Percentiles rank a stretch among this genome's conserved stretches.
phyloP scores from a whole-genome alignment of 2,797 vertebrate genomes.

The Lophius americanus region DNA sequence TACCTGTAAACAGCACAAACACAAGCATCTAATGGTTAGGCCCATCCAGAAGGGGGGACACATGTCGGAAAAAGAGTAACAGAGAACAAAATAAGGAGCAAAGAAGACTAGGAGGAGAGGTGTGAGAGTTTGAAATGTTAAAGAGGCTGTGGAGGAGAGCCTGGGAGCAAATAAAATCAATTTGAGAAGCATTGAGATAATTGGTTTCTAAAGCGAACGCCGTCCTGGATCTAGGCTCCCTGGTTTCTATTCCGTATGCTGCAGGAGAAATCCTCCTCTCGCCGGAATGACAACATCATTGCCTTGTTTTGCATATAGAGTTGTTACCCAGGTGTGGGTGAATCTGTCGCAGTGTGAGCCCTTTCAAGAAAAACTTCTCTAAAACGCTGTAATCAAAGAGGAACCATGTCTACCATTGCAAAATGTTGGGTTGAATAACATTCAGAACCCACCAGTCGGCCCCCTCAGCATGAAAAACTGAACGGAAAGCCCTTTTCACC shows the following conservation, averaged over 20 bases:
- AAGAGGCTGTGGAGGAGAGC: conserved; percentile 29
- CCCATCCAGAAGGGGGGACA: conserved; percentile 52
- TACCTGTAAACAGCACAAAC: conserved; percentile 24
- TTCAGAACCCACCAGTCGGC: conserved; percentile 24
- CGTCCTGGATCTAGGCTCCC: conserved; percentile 69
- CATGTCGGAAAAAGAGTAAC: conserved; percentile 45
- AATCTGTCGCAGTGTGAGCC: conserved; percentile 12
- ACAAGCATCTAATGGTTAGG: conserved; percentile 23
- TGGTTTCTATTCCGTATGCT: conserved; percentile 57
- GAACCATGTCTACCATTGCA: conserved; percentile 22
- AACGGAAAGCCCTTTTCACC: conserved; percentile 52
- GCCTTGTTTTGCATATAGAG: conserved; percentile 68
- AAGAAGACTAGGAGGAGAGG: conserved; percentile 1
- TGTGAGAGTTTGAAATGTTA: conserved; percentile 40
- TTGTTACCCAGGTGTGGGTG: conserved; percentile 21
- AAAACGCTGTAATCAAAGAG: conserved; percentile 35
- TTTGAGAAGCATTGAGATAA: conserved; percentile 73
- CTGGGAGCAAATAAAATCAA: conserved; percentile 75
- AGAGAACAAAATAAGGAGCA: conserved; percentile 11
- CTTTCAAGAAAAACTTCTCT: conserved; percentile 24
- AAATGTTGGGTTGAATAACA: conserved; percentile 37
- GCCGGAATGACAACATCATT: conserved; percentile 63
- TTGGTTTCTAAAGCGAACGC: conserved; percentile 78
- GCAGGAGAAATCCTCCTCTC: conserved; percentile 60
- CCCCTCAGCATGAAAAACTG: conserved; percentile 31